Conservation (phyloP, 2,888 invertebrate genomes). For the Argyresthia goedartella region DNA sequence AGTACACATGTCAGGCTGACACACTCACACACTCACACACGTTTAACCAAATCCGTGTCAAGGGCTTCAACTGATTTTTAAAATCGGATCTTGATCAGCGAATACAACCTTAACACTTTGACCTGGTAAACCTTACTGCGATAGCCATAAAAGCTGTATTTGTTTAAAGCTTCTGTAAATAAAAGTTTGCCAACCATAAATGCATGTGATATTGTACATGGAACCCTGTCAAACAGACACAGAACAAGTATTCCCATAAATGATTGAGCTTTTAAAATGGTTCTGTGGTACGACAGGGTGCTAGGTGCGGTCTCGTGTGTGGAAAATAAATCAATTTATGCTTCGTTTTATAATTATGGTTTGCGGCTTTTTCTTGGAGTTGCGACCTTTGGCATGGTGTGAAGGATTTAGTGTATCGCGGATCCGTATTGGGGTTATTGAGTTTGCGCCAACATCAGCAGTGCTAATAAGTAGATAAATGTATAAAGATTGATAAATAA, state of each 20-base stretch:
- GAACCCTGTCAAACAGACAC: conserved; percentile 17
- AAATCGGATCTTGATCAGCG: conserved; percentile 12
- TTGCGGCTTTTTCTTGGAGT: conserved; percentile 14
- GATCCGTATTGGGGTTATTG: background rate
- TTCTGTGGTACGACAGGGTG: conserved; percentile 4
- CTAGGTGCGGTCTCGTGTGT: conserved; percentile 9
- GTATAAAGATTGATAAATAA: too few species aligned
- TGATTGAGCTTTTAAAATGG: background rate
- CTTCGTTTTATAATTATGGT: conserved; percentile 17
- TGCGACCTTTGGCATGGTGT: conserved; percentile 1
- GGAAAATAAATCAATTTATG: conserved; percentile 18
- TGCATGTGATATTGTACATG: conserved; percentile 5
- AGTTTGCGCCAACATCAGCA: too few species aligned
- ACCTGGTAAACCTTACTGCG: background rate
- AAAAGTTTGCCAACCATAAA: background rate
- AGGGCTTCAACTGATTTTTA: conserved; percentile 57
- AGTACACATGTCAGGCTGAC: conserved; percentile 4
- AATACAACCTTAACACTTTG: background rate
- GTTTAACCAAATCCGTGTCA: conserved; percentile 39
- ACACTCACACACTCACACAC: conserved; percentile 1
- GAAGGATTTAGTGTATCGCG: background rate
- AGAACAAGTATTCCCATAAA: background rate
- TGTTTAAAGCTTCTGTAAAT: too few species aligned
- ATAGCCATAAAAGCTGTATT: background rate
- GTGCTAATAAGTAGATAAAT: too few species aligned